phyloP scores from a whole-genome alignment of 2,797 vertebrate species.

The Pseudochromis fuscus region DNA sequence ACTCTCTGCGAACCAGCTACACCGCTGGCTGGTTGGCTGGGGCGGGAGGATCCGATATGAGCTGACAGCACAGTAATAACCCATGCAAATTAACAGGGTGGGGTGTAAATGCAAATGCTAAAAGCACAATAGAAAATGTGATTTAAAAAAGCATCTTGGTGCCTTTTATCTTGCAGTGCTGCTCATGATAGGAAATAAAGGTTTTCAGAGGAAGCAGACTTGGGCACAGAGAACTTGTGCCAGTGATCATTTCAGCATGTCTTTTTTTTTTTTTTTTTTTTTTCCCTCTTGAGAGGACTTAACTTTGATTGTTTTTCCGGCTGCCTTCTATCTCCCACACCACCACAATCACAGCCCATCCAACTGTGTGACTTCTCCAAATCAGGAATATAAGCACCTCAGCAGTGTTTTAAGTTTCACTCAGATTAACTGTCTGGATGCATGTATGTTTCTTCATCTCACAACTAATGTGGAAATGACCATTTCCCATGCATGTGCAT shows the following conservation, averaged over 20 bases:
- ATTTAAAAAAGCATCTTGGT: conserved; percentile 77
- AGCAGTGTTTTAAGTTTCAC: conserved; percentile 50
- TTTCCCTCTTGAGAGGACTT: conserved; percentile 48
- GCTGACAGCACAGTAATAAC: conserved; percentile 83
- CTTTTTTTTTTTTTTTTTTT: conserved; percentile 32
- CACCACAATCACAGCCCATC: conserved; percentile 34
- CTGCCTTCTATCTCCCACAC: conserved; percentile 41
- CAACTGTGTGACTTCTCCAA: conserved; percentile 56
- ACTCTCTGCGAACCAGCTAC: conserved; percentile 31
- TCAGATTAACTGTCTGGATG: conserved; percentile 23
- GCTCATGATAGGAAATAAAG: conserved; percentile 57
- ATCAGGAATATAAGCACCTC: conserved; percentile 50
- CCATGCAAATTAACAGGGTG: conserved; percentile 81
- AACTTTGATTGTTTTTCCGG: conserved; percentile 68
- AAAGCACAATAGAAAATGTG: conserved; percentile 80
- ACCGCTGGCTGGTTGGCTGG: conserved; percentile 40
- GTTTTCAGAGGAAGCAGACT: conserved; percentile 68
- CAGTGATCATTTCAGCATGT: conserved; percentile 57
- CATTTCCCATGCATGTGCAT: conserved; percentile 7
- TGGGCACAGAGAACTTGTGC: conserved; percentile 47
- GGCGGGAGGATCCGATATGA: conserved; percentile 69
- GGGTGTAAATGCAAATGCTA: conserved; percentile 78
- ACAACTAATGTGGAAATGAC: conserved; percentile 1
- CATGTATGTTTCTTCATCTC: neutral
- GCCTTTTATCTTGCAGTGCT: conserved; percentile 71